These are phyloP conservation scores for Catocala sponsa DNA, from an alignment of 2,888 invertebrate genomes.

Conservation along the genomic window DNA sequence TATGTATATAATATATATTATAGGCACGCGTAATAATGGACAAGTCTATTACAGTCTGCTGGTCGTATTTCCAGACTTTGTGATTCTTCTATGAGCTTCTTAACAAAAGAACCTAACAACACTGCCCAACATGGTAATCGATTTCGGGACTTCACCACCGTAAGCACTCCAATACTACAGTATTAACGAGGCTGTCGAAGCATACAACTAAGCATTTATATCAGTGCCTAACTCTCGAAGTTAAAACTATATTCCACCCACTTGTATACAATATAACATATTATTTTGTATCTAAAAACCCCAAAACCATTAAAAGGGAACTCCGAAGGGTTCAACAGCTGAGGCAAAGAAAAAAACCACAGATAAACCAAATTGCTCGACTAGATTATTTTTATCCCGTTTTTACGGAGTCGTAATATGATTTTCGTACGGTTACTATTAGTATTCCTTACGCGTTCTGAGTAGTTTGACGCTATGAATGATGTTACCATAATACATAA, in stretches of 20 bases:
- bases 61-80: too few species aligned
- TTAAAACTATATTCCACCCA: neutral
- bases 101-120: too few species aligned
- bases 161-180: too few species aligned
- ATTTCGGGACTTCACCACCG: too few species aligned
- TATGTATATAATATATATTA: too few species aligned
- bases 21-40: too few species aligned
- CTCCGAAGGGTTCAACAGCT: slow-evolving; percentile 55
- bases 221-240: too few species aligned
- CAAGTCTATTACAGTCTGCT: too few species aligned
- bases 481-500: slow-evolving; percentile 5
- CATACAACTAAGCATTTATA: too few species aligned
- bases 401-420: slow-evolving; percentile 36
- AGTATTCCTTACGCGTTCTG: slow-evolving; percentile 39
- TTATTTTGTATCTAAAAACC: slow-evolving; percentile 48
- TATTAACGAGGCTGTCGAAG: too few species aligned
- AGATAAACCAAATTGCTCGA: slow-evolving; percentile 55
- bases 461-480: slow-evolving; percentile 26
- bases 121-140: too few species aligned
- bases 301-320: slow-evolving; percentile 59
- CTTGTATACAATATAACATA: slow-evolving; percentile 45
- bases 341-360: slow-evolving; percentile 53
- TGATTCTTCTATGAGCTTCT: too few species aligned
- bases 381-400: slow-evolving; percentile 49
- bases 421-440: slow-evolving; percentile 35